Conservation (phyloP, 2,113 vertebrate genomes). For the Nycticryphes semicollaris region DNA sequence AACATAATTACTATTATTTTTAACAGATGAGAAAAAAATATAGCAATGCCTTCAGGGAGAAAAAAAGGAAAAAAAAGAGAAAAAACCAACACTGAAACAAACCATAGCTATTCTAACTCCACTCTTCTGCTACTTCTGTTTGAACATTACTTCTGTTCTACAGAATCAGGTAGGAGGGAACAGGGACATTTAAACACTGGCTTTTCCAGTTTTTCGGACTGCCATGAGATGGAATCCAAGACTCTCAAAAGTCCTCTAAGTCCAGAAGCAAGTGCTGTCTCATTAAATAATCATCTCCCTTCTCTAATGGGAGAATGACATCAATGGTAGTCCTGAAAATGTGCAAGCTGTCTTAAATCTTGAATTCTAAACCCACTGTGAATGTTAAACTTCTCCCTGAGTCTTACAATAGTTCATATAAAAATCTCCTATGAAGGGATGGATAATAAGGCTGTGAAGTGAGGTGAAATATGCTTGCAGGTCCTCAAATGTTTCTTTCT, state of each 20-base stretch:
- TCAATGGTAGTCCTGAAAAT: not conserved
- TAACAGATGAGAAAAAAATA: not conserved
- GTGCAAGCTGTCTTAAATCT: not conserved
- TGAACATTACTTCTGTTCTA: not conserved
- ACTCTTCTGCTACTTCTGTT: not conserved
- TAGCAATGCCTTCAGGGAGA: not conserved
- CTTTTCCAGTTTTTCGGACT: not conserved
- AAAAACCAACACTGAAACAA: not conserved
- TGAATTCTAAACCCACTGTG: not conserved
- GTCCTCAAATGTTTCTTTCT: not conserved
- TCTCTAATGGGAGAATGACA: not conserved
- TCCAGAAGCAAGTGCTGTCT: not conserved
- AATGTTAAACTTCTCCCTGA: not conserved
- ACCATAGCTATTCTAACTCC: not conserved
- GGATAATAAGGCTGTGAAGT: not conserved
- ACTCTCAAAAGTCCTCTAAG: not conserved
- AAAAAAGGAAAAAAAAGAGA: no score
- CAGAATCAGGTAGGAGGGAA: not conserved
- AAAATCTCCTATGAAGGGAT: not conserved
- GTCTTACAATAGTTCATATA: not conserved
- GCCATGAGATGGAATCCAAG: not conserved
- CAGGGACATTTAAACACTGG: not conserved
- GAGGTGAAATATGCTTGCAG: not conserved
- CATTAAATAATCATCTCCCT: not conserved
- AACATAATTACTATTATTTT: not conserved